Evolutionary conservation across 1,140 invertebrate species (phyloP).

Genomic region (Zaprionus camerounensis): DNA sequence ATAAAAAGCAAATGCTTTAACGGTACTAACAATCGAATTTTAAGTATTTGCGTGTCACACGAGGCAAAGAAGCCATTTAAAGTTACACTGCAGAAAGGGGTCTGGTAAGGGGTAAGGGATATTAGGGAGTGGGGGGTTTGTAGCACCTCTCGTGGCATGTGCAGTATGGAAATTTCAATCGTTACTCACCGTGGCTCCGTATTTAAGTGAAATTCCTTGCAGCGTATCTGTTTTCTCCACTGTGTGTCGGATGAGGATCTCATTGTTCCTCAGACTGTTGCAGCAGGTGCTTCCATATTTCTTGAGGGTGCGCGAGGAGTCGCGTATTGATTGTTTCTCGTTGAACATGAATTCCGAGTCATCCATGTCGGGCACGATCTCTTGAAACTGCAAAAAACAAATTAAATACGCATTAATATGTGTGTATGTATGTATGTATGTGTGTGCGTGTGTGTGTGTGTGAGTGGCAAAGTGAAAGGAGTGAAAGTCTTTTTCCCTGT

Average conservation of each 20-base stretch:
- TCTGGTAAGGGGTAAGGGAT: not conserved
- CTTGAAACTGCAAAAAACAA: slow-evolving; percentile 76
- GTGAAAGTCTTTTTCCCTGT: slow-evolving; percentile 19
- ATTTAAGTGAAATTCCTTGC: slow-evolving; percentile 96
- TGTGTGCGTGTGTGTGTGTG: not conserved
- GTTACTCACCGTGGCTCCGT: slow-evolving; percentile 93
- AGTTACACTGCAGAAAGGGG: slow-evolving; percentile 8
- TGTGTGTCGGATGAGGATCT: slow-evolving; percentile 91
- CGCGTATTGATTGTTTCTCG: slow-evolving; percentile 93
- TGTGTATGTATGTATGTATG: not conserved
- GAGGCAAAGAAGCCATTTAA: slow-evolving; percentile 38
- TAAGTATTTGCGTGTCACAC: slow-evolving; percentile 34
- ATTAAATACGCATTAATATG: slow-evolving; percentile 7
- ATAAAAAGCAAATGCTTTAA: slow-evolving; percentile 55
- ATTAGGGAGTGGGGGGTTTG: not conserved
- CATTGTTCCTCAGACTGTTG: slow-evolving; percentile 86
- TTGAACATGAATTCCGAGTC: slow-evolving; percentile 90
- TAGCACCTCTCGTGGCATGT: not conserved
- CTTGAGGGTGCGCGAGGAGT: slow-evolving; percentile 92
- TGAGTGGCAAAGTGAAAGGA: slow-evolving; percentile 22
- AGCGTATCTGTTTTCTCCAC: slow-evolving; percentile 93
- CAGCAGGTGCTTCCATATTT: slow-evolving; percentile 94
- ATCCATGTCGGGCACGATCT: slow-evolving; percentile 86
- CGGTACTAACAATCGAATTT: slow-evolving; percentile 26
- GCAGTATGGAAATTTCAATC: not conserved